phyloP scores from a whole-genome alignment of 2,888 invertebrate genomes.

The Hecatera dysodea region DNA sequence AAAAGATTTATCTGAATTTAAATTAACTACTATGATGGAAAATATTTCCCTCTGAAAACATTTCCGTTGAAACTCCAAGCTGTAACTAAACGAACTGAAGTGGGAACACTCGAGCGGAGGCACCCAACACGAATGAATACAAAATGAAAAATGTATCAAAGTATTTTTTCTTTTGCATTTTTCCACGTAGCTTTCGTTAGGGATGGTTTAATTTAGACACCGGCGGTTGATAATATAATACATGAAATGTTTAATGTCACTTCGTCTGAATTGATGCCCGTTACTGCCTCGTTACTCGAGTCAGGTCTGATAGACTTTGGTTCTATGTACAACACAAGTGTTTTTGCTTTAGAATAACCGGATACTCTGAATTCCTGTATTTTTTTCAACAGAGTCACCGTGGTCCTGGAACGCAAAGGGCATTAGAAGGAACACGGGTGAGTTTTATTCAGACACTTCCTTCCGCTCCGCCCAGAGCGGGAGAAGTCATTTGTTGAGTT shows the following conservation, averaged over 20 bases:
- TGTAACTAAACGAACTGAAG: slow-evolving; percentile 42
- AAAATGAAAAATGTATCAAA: slow-evolving; percentile 32
- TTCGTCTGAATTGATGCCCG: too few relatives aligned
- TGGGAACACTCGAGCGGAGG: slow-evolving; percentile 27
- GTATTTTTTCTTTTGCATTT: slow-evolving; percentile 14
- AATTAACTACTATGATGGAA: slow-evolving; percentile 1
- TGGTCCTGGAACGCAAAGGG: too few relatives aligned
- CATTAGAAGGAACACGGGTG: too few relatives aligned
- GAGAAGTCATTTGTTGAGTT: too few relatives aligned
- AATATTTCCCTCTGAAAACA: slow-evolving; percentile 23
- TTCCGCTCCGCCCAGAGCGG: too few relatives aligned
- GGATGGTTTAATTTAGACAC: neutral
- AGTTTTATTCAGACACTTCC: too few relatives aligned
- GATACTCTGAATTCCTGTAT: too few relatives aligned
- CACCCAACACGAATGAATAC: slow-evolving; percentile 32
- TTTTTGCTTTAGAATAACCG: too few relatives aligned
- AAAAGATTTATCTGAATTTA: neutral
- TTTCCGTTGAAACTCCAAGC: slow-evolving; percentile 28
- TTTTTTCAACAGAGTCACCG: too few relatives aligned
- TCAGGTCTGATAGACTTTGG: too few relatives aligned
- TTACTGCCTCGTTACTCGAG: too few relatives aligned
- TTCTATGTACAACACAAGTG: too few relatives aligned
- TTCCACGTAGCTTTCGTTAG: neutral
- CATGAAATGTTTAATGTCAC: neutral
- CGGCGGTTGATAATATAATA: neutral